Base-by-base conservation (phyloP, 53 echinoderm and acorn worm genomes). In the Arbacia lixula region DNA sequence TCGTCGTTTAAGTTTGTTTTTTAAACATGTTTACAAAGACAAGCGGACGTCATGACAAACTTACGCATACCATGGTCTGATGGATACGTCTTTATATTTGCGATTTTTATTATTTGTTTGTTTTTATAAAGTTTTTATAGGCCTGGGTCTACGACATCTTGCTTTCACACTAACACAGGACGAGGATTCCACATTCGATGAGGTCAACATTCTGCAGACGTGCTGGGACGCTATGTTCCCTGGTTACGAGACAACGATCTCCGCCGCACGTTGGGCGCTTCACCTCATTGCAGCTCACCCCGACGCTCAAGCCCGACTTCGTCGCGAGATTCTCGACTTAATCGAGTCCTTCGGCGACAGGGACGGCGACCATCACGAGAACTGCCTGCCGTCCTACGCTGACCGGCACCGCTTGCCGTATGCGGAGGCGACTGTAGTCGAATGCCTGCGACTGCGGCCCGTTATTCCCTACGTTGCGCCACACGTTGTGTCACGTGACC, bases 211-310 rank as follows among this genome's bases (percentile, higher is more conserved):
- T 28, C 64, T 81, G 5, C 82, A 81, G 34, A 81, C 82, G 1
- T 81, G 82, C 30, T 81, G 82, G 82, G 82, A 81, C 34, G 50
- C 82, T 50, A 81, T 81, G 43, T 81, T 81, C 41, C 82, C 82
- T 5, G 82, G 82, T 6, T 81, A 63, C 50, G 82, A 81, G 29
- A 81, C 82, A 5, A 63, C 82, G 4, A 63, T 81, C 17, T 81
- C 82, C 16, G 64, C 82, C 3, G 25, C 64, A 29, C 30, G 82
- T 25, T 81, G 82, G 82, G 32, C 42, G 11, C n/a, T 63, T 11
- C 82, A 81, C 33, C 82, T 81, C 64, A 24, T 81, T 1, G 82
- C 82, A 17, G 20, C 43, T 26, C 82, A 81, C 20, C 82, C 82
- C n/a, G 51, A 81, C 12, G 46, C 28, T 29, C 82, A 81, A 17